Percentiles rank a stretch among this genome's conserved stretches.
Evolutionary conservation across 2,113 vertebrate genomes (phyloP).

Genomic region (Rhea pennata): DNA sequence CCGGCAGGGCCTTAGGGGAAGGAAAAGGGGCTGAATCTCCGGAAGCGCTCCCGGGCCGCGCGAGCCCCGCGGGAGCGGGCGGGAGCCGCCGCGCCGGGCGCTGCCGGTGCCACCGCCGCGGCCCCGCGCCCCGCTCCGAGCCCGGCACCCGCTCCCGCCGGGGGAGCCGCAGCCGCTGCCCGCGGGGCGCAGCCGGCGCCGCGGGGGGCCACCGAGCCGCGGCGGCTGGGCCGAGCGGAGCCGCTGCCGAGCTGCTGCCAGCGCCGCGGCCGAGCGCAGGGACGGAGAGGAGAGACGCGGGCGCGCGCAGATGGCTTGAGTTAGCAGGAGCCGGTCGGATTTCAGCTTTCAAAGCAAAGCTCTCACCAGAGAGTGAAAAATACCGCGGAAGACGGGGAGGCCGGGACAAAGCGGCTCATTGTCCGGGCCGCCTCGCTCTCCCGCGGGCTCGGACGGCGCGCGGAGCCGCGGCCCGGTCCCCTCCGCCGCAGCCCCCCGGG

Average conservation of each 20-base stretch:
- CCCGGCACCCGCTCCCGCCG: too few species aligned
- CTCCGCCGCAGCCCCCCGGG: too few species aligned
- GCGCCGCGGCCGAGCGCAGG: too few species aligned
- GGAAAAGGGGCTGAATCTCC: slow-evolving; percentile 51
- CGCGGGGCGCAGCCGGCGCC: too few species aligned
- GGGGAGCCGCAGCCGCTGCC: too few species aligned
- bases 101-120: too few species aligned
- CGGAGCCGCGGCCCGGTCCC: too few species aligned
- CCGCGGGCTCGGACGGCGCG: background rate
- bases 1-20: background rate
- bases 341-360: background rate
- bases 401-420: background rate
- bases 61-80: background rate
- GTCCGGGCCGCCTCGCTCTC: background rate
- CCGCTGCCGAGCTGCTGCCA: too few species aligned
- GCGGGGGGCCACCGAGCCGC: too few species aligned
- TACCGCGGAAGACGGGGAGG: background rate
- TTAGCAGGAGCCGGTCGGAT: background rate
- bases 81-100: background rate
- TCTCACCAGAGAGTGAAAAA: background rate
- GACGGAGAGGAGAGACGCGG: background rate
- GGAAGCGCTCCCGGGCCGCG: background rate
- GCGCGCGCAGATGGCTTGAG: background rate
- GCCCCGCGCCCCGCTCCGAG: too few species aligned
- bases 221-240: too few species aligned